A percentile compares a stretch with the other conserved stretches of the same genome.
phyloP scores from a whole-genome alignment of 2,113 vertebrate genomes.

The Oreochromis tanganicae region DNA sequence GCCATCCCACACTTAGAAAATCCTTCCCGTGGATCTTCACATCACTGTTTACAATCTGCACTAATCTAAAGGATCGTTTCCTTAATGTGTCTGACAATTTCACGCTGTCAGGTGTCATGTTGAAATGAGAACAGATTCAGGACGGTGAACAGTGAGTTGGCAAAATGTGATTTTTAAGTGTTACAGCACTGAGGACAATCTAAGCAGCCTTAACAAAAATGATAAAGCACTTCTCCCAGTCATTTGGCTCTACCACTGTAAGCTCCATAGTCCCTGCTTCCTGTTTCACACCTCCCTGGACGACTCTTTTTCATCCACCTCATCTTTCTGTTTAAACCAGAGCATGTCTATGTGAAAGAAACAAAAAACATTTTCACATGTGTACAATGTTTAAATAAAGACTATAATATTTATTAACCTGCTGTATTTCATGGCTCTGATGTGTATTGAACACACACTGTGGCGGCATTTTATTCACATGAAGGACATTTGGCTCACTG shows the following conservation, averaged over 20 bases:
- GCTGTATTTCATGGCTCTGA: not conserved
- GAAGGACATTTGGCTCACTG: not conserved
- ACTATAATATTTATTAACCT: constrained; percentile 87
- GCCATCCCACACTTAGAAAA: constrained; percentile 11
- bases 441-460: not conserved
- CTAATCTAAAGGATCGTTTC: not conserved
- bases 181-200: constrained; percentile 34
- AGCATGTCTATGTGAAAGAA: constrained; percentile 73
- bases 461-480: not conserved
- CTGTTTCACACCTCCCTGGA: not conserved
- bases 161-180: not conserved
- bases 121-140: not conserved
- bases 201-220: constrained; percentile 43
- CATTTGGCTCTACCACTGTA: not conserved
- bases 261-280: not conserved
- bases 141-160: not conserved
- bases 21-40: not conserved
- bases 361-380: constrained; percentile 80
- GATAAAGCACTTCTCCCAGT: constrained; percentile 14
- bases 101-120: not conserved
- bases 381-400: constrained; percentile 96
- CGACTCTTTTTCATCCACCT: not conserved
- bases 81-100: not conserved
- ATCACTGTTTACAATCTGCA: constrained; percentile 22
- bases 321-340: constrained; percentile 32